Evolutionary conservation across 2,113 vertebrate genomes (phyloP), one percentile per base, ranked within the genome.

Genomic region (Melozone crissalis): DNA sequence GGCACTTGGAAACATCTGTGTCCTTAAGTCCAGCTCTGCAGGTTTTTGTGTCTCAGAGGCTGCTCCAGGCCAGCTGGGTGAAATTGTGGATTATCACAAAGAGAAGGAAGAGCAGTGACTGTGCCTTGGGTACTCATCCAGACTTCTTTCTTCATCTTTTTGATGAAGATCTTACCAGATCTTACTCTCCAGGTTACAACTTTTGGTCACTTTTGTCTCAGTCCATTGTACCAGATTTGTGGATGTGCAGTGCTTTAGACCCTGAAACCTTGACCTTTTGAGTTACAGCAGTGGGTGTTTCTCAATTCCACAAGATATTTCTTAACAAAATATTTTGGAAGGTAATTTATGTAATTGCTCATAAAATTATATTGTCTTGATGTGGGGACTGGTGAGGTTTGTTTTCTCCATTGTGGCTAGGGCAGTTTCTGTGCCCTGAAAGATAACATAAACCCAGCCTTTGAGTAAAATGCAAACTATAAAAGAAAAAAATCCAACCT

Each of bases 321-420:
- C 59, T 87, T 91, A 82, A 91, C 19, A 47, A 35, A 88, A 47
- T 63, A 43, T 90, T 90, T 91, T 67, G 52, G 75, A 80, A 67
- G 59, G 44, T 83, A 80, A 59, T 93, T 94, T 85, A 52, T 88
- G 52, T 69, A 78, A 62, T 79, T 74, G n/a, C 57, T 93, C 39
- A 27, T 65, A 51, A 86, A 93, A 77, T 86, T 83, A 77, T 28
- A 23, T 12, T 52, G 55, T 49, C 75, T 83, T 88, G 82, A 67
- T 77, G 63, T 83, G 72, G 31, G 43, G 63, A 76, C 68, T 80
- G 39, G 15, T 85, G 67, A 86, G 47, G 51, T 84, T 95, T 80
- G 26, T 86, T 92, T 90, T 88, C 82, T 88, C 19, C 74, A 55
- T 2, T 74, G 67, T 77, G 67, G 41, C 27, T 49, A 10, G 20